These are phyloP conservation scores for Taeniopygia guttata DNA, from an alignment of 2,797 vertebrate genomes.

Conservation along the genomic window DNA sequence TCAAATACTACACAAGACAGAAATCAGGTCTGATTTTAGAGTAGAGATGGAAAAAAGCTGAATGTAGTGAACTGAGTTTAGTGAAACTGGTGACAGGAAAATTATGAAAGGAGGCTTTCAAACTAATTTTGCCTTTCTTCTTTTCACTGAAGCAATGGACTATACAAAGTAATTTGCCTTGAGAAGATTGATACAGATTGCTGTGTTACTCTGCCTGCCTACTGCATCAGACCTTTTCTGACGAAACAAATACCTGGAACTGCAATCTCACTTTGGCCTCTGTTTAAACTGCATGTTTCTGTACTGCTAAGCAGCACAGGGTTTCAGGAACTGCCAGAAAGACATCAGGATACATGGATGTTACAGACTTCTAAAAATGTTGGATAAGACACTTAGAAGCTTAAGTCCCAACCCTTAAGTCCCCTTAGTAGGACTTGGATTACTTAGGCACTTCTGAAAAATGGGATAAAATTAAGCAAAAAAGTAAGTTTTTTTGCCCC, in stretches of 20 bases:
- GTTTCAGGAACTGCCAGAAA: slow-evolving; percentile 16
- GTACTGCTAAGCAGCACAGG: not conserved
- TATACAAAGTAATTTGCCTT: not conserved
- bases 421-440: slow-evolving; percentile 27
- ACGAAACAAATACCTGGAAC: not conserved
- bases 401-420: slow-evolving; percentile 42
- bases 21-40: not conserved
- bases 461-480: not conserved
- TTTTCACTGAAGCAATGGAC: not conserved
- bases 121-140: not conserved
- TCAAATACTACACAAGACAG: not conserved
- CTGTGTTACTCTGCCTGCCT: not conserved
- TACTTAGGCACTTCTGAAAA: slow-evolving; percentile 28
- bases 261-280: not conserved
- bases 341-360: not conserved
- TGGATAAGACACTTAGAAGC: slow-evolving; percentile 39
- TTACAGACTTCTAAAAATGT: slow-evolving; percentile 45
- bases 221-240: not conserved
- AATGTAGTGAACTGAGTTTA: not conserved
- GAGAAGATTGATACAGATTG: rapidly evolving
- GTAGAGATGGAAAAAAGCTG: not conserved
- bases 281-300: not conserved
- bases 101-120: not conserved
- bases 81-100: not conserved
- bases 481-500: not conserved